Base-by-base conservation (phyloP, 2,797 vertebrate species). In the Neostethus bicornis region DNA sequence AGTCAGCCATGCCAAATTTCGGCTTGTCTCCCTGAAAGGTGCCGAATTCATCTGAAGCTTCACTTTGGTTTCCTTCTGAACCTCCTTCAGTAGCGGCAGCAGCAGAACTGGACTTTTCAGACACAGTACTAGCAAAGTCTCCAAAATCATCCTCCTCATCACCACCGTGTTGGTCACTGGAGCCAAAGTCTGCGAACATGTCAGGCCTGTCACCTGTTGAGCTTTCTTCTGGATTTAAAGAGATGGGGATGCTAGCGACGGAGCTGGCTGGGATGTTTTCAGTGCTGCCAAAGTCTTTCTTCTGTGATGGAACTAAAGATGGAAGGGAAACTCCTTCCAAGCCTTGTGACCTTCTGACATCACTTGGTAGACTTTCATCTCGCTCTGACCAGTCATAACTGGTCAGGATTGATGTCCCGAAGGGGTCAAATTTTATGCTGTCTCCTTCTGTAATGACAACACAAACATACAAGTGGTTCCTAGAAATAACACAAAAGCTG, bases 1-100 rank as follows among this genome's bases (percentile, higher is more conserved):
- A 99, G 90, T 99, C 97, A 41, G 96, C 98, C 85, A 96, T 99
- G 85, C 95, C 97, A 84, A 98, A 98, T 84, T 98, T 98, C 0
- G 95, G 94, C 66, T 97, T 98, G 77, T 99, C 96, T 0, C 93
- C 95, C 35, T 98, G 96, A 83, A 98, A 98, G 67, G 95, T 91
- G 5, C 94, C 94, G 1, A 98, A 98, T 68, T 98, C 96, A 24
- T 97, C 94, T 0, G 76, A 34, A 11, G 80, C 84, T 64, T 96
- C 95, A 0, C 86, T 87, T 29, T 66, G 90, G 70, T 75, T 75
- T 24, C 69, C 80, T 56, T 92, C 90, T 0, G 65, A 70, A 48
- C 71, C 62, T 0, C 16, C 38, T 14, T 91, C 87, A 0, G 44
- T 48, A 0, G 63, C 45, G 54, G 70, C 53, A 0, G 83, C 47